Evolutionary conservation across 2,888 invertebrate genomes (phyloP).

Genomic region (Tenthredo livida): DNA sequence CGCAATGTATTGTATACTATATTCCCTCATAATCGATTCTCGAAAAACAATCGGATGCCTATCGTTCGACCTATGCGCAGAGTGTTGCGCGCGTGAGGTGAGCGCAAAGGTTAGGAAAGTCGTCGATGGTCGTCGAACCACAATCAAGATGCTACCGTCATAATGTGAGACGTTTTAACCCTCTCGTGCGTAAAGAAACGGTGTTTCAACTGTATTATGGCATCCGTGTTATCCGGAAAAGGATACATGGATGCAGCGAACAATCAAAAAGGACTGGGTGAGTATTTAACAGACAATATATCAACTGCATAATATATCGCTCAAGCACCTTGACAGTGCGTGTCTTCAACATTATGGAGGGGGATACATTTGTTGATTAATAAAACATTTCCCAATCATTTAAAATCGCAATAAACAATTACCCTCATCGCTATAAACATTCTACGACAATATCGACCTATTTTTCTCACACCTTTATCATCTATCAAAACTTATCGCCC

Average conservation of each 20-base stretch:
- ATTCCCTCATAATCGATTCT: background rate
- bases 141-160: conserved; percentile 43
- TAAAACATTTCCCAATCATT: background rate
- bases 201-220: conserved; percentile 60
- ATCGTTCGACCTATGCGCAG: background rate
- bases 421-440: background rate
- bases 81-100: background rate
- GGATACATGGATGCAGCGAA: conserved; percentile 75
- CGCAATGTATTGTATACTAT: background rate
- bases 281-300: conserved; percentile 55
- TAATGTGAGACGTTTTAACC: conserved; percentile 30
- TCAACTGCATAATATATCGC: background rate
- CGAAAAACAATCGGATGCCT: background rate
- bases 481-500: background rate
- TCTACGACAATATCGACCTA: background rate
- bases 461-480: background rate
- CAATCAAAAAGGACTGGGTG: conserved; percentile 73
- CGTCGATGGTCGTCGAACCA: conserved; percentile 6
- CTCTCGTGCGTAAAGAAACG: conserved; percentile 27
- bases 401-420: background rate
- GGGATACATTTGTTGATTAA: conserved; percentile 22
- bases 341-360: conserved; percentile 4
- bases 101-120: conserved; percentile 12
- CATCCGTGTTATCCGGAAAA: conserved; percentile 70
- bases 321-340: conserved; percentile 1